These are phyloP conservation scores for Solenopsis invicta DNA, from an alignment of 1,140 invertebrate species.

Conservation along the genomic window DNA sequence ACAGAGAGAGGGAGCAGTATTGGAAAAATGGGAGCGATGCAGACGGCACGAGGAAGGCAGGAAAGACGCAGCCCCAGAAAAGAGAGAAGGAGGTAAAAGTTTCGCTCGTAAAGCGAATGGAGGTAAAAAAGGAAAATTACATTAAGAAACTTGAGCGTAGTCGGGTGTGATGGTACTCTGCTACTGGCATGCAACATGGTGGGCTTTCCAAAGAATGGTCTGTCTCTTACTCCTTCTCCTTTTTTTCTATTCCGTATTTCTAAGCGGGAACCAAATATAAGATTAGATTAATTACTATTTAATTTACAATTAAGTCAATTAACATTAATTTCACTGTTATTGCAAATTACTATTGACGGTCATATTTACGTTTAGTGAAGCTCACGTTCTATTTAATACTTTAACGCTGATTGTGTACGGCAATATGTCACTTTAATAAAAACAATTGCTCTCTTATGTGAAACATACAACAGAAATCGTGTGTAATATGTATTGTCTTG, in stretches of 20 bases:
- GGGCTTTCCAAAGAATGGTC: conserved; percentile 33
- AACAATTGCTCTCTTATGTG: not conserved
- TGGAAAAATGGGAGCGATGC: conserved; percentile 64
- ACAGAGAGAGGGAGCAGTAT: conserved; percentile 67
- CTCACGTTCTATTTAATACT: not conserved
- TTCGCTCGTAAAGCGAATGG: conserved; percentile 85
- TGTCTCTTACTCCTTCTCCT: not conserved
- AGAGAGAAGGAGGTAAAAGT: conserved; percentile 79
- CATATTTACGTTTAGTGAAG: not conserved
- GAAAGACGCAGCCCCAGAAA: conserved; percentile 38
- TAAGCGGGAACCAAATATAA: not conserved
- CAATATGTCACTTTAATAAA: not conserved
- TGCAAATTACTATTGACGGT: conserved; percentile 9
- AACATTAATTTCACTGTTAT: not conserved
- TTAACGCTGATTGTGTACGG: not conserved
- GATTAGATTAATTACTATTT: not conserved
- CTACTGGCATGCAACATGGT: conserved; percentile 76
- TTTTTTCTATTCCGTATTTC: not conserved
- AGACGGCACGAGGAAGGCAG: conserved; percentile 42
- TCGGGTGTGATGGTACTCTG: conserved; percentile 74
- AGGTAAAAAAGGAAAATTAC: conserved; percentile 86
- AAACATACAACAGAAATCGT: not conserved
- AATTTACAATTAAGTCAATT: not conserved
- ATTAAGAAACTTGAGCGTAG: conserved; percentile 84
- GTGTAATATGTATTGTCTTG: not conserved